Conservation (phyloP, 2,888 invertebrate species). For the Sarcophaga carnaria region DNA sequence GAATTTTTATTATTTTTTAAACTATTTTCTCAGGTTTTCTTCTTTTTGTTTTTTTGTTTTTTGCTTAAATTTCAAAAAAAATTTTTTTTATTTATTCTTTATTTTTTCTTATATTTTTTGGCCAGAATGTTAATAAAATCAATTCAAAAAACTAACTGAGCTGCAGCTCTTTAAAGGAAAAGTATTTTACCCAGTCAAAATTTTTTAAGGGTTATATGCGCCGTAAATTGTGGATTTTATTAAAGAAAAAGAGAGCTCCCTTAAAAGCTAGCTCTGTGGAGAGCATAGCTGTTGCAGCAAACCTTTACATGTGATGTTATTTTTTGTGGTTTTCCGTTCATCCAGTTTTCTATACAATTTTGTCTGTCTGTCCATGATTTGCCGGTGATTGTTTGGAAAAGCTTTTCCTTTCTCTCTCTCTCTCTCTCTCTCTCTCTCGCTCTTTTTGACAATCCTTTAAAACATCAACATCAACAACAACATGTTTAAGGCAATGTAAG, state of each 20-base stretch:
- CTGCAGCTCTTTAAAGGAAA: conserved; percentile 26
- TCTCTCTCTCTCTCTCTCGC: not conserved
- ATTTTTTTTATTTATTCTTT: conserved; percentile 14
- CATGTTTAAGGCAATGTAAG: conserved; percentile 29
- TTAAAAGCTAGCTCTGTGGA: not conserved
- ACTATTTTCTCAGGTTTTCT: conserved; percentile 27
- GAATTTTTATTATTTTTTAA: conserved; percentile 21
- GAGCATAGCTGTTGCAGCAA: not conserved
- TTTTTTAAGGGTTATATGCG: conserved; percentile 52
- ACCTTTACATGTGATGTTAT: conserved; percentile 57
- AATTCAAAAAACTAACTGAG: conserved; percentile 68
- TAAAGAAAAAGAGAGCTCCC: conserved; percentile 3
- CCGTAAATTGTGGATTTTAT: conserved; percentile 35
- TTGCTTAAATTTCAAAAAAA: not conserved
- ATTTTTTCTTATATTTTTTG: conserved; percentile 33
- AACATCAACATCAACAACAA: not conserved
- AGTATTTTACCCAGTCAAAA: conserved; percentile 51
- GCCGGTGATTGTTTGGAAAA: conserved; percentile 51
- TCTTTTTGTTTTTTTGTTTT: conserved; percentile 27
- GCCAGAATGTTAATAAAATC: conserved; percentile 62
- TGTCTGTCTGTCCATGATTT: conserved; percentile 37
- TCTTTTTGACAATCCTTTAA: not conserved
- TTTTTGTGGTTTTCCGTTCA: conserved; percentile 7
- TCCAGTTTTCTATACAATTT: conserved; percentile 14
- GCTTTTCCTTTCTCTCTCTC: not conserved